Evolutionary conservation across 2,113 vertebrate species (phyloP).

Genomic region (Aspiorhynchus laticeps): DNA sequence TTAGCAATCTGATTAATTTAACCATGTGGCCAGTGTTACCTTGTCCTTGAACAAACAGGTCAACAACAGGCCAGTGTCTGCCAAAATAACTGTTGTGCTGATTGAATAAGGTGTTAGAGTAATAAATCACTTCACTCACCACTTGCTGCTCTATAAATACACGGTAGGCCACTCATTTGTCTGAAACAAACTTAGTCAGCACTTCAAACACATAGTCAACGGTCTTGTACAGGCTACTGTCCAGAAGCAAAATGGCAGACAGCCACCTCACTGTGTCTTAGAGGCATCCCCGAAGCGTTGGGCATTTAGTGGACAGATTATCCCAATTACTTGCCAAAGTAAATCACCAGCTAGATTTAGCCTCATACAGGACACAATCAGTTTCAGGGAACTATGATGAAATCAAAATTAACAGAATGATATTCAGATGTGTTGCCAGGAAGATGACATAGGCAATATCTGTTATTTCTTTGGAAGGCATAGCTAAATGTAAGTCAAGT

Average conservation of each 20-base stretch:
- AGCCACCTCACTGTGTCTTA: not conserved
- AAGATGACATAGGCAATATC: slow-evolving; percentile 36
- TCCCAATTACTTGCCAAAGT: slow-evolving; percentile 52
- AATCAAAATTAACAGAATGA: slow-evolving; percentile 49
- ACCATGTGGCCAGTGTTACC: not conserved
- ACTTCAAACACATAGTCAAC: slow-evolving; percentile 10
- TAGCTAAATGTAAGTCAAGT: slow-evolving; percentile 20
- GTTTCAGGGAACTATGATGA: slow-evolving; percentile 54
- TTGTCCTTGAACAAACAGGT: slow-evolving; percentile 32
- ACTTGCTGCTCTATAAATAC: slow-evolving; percentile 2
- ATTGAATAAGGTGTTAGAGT: slow-evolving; percentile 35
- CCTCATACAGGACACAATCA: slow-evolving; percentile 17
- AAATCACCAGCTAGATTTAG: slow-evolving; percentile 51
- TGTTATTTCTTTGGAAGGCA: slow-evolving; percentile 18
- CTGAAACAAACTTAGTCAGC: slow-evolving; percentile 31
- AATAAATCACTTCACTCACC: slow-evolving; percentile 32
- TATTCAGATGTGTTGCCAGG: slow-evolving; percentile 24
- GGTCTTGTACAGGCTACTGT: slow-evolving; percentile 36
- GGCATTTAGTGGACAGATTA: slow-evolving; percentile 49
- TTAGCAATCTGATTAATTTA: not conserved
- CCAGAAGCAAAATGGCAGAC: slow-evolving; percentile 10
- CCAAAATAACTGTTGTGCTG: slow-evolving; percentile 6
- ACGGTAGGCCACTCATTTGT: not conserved
- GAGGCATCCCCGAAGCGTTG: slow-evolving; percentile 16
- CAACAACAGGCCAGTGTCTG: not conserved